phyloP scores from a whole-genome alignment of 2,888 invertebrate species.

The Chydorus sphaericus region DNA sequence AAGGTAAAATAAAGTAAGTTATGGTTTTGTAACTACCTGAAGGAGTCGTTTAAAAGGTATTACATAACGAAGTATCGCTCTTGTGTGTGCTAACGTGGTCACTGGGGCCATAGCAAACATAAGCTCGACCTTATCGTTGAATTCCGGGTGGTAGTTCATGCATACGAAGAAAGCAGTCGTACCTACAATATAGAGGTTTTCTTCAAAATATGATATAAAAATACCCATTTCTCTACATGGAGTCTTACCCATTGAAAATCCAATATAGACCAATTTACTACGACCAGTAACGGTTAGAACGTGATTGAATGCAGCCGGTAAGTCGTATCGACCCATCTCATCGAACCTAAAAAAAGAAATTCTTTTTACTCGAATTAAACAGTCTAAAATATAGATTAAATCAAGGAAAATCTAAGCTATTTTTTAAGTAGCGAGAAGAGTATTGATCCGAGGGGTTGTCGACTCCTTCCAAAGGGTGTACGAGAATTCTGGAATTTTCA shows the following conservation, averaged over 20 bases:
- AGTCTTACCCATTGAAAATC: slow-evolving; percentile 44
- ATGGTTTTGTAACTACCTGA: no score
- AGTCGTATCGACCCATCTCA: slow-evolving; percentile 38
- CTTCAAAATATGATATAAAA: no score
- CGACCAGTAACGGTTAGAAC: slow-evolving; percentile 36
- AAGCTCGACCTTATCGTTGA: slow-evolving; percentile 21
- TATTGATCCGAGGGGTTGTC: no score
- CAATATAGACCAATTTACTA: slow-evolving; percentile 30
- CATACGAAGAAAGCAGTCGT: slow-evolving; percentile 30
- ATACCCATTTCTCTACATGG: no score
- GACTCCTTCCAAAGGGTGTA: no score
- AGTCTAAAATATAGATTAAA: not conserved
- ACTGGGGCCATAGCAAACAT: slow-evolving; percentile 26
- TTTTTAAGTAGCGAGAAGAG: no score
- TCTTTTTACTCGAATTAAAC: not conserved
- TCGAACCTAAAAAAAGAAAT: no score
- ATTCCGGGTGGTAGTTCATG: slow-evolving; percentile 19
- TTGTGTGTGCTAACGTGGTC: slow-evolving; percentile 24
- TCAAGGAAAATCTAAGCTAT: no score
- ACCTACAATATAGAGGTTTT: slow-evolving; percentile 42
- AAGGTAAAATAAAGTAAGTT: not conserved
- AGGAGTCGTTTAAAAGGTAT: slow-evolving; percentile 25
- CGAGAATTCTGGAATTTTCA: no score
- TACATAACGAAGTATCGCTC: slow-evolving; percentile 22
- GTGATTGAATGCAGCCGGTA: slow-evolving; percentile 40